These are phyloP conservation scores for Hermetia illucens DNA, from an alignment of 1,140 invertebrate genomes.

Conservation along the genomic window DNA sequence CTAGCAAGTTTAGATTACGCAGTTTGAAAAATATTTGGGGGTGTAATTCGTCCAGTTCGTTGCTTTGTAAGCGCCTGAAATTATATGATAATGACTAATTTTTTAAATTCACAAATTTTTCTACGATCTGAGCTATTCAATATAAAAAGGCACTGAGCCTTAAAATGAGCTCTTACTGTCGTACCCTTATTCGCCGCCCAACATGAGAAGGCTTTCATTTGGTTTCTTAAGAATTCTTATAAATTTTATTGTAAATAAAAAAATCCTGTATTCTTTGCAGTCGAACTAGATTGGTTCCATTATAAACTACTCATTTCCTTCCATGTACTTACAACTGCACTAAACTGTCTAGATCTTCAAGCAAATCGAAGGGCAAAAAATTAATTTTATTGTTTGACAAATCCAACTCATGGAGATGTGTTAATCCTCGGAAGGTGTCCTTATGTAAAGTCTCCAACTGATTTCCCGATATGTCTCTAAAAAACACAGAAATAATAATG, in stretches of 20 bases:
- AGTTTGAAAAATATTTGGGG: slow-evolving; percentile 47
- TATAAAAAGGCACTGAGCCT: no score
- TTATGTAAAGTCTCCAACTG: slow-evolving; percentile 54
- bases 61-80: slow-evolving; percentile 54
- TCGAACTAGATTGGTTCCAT: no score
- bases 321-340: slow-evolving; percentile 48
- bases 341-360: slow-evolving; percentile 53
- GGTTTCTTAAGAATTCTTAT: no score
- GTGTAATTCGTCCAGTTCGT: slow-evolving; percentile 51
- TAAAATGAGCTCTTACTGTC: no score
- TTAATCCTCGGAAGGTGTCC: slow-evolving; percentile 53
- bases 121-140: no score
- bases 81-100: slow-evolving; percentile 4
- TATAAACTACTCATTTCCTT: no score
- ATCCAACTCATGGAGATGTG: slow-evolving; percentile 53
- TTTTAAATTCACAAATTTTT: neutral
- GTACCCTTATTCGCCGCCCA: no score
- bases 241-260: no score
- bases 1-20: slow-evolving; percentile 50
- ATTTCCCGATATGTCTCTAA: slow-evolving; percentile 61
- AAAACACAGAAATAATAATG: slow-evolving; percentile 18
- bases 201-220: no score
- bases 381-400: slow-evolving; percentile 65
- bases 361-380: slow-evolving; percentile 55
- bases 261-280: no score